phyloP scores from a whole-genome alignment of 2,888 invertebrate species.

The Mesoligia furuncula region DNA sequence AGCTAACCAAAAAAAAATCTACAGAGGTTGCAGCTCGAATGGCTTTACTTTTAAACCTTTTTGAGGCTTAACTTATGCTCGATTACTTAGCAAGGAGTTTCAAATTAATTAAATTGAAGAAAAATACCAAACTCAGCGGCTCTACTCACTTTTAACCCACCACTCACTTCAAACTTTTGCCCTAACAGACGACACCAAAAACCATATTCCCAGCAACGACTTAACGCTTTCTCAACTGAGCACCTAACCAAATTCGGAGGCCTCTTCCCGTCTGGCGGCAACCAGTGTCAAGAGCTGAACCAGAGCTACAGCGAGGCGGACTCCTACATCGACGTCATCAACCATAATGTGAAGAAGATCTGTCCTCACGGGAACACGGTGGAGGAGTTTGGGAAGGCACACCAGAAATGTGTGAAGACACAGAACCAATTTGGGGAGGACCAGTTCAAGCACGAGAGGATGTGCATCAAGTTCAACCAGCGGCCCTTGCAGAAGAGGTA shows the following conservation, averaged over 20 bases:
- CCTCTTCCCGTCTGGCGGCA: constrained; percentile 87
- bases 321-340: constrained; percentile 87
- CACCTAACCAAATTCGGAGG: constrained; percentile 88
- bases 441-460: constrained; percentile 85
- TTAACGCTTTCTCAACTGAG: constrained; percentile 89
- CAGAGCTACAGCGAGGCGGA: constrained; percentile 88
- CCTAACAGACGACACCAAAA: constrained; percentile 89
- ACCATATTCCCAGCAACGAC: constrained; percentile 90
- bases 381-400: constrained; percentile 88
- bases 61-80: not conserved
- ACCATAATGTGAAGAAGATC: constrained; percentile 83
- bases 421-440: constrained; percentile 84
- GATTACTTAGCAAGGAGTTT: not conserved
- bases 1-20: not conserved
- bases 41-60: not conserved
- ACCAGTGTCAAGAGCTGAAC: constrained; percentile 87
- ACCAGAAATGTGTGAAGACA: constrained; percentile 87
- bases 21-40: no score
- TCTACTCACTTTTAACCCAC: constrained; percentile 63
- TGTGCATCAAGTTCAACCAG: constrained; percentile 89
- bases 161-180: constrained; percentile 82
- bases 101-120: not conserved
- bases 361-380: constrained; percentile 87
- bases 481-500: constrained; percentile 87
- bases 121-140: constrained; percentile 54